Base-by-base conservation (phyloP, 1,140 invertebrate species). In the Cecropterus lyciades region DNA sequence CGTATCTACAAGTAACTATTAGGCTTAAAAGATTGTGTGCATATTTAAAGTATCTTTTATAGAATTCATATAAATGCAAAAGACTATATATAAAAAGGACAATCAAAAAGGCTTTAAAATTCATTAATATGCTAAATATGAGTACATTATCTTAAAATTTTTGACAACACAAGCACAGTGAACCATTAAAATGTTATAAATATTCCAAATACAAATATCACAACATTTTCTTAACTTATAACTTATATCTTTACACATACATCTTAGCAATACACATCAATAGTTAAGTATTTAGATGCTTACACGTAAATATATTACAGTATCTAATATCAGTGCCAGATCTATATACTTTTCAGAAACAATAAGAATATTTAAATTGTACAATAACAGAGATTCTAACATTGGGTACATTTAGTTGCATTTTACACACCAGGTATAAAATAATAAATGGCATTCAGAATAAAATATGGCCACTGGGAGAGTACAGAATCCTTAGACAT, bases 121-220 rank as follows among this genome's bases (percentile, higher is more conserved):
- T 51, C 10, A 56, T 62, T n/a, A 14, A 20, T 27, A 42, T n/a
- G 4, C 48, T 63, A 51, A 20, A 60, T 16, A 30, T 45, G 55
- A 62, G 46, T 63, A 14, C n/a, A 42, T 24, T 52, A 62, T 60
- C 56, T 55, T 56, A 60, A 70, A 57, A 65, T 67, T 53, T 33
- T 49, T 60, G 27, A 60, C 27, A 49, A 60, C 24, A 48, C 56
- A 62, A 49, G 45, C 45, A 62, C 45, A 20, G 27, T 49, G 65
- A 68, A 70, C 65, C 71, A 68, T 43, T 72, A 69, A 73, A 79
- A 81, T 75, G 73, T 80, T 86, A 86, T 82, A 69, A 89, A 85
- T 91, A 91, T 91, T 89, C 89, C 89, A 91, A 84, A 87, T 91
- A 89, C 89, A 91, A 91, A 89, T 91, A 91, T 91, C 87, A 91